phyloP scores from a whole-genome alignment of 1,140 invertebrate genomes.

The Bombus sibiricus region DNA sequence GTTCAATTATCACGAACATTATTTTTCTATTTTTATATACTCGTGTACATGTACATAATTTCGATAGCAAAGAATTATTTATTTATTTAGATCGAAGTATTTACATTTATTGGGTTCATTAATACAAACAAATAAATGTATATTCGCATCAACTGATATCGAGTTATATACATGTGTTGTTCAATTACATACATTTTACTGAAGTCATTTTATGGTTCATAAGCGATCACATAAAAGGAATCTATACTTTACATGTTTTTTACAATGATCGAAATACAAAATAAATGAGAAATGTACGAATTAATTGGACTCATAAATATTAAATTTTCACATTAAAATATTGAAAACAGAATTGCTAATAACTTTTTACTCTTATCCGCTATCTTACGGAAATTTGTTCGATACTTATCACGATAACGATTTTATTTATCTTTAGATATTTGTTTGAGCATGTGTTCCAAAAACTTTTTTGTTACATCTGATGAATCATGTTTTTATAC shows the following conservation, averaged over 20 bases:
- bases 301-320: too few species aligned
- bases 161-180: background rate
- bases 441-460: rapidly evolving
- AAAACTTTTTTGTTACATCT: background rate
- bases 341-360: background rate
- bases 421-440: background rate
- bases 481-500: background rate
- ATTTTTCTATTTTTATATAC: background rate
- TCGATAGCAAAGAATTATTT: background rate
- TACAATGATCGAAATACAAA: background rate
- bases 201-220: too few species aligned
- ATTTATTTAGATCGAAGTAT: background rate
- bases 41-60: background rate
- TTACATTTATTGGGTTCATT: background rate
- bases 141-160: background rate
- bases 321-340: background rate
- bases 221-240: background rate
- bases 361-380: background rate
- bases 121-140: background rate
- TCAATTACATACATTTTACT: background rate
- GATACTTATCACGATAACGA: background rate
- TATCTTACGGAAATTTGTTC: background rate
- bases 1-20: background rate
- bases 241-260: background rate
- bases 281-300: too few species aligned